Base-by-base conservation (phyloP, 2,888 invertebrate species). In the Neelides folsomi region DNA sequence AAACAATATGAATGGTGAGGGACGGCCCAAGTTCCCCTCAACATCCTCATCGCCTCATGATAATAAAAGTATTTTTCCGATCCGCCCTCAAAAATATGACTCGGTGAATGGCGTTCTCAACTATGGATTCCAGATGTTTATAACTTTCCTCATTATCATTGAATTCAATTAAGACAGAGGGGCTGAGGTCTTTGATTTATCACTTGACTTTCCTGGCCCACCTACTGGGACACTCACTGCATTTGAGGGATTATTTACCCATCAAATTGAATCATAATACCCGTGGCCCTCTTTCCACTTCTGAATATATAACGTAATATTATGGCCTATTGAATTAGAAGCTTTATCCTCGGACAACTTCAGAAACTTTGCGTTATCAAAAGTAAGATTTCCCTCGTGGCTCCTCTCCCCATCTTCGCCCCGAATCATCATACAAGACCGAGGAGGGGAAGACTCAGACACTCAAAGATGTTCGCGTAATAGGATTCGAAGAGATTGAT, bases 191-290 rank as follows among this genome's bases (percentile, higher is more conserved):
- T 51, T 52, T 52, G 51, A 52, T 52, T 52, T 52, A 52, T 52
- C 51, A 52, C 51, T 52, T 52, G 47, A 52, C 51, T 52, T 51
- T 52, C 47, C 47, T 52, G 40, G 18, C 42, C 46, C 46, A 12
- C 51, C 51, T 42, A 41, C 46, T 39, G 46, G 39, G 39, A 52
- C 39, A 51, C 36, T 36, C 41, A 52, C 51, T 47, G 42, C 51
- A 52, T 47, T 52, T 47, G 36, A 47, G 46, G 47, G 51, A 52
- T 52, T 52, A 52, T 52, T 52, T 52, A 27, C 51, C 46, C 51
- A 52, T 52, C 51, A 52, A 51, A 43, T 48, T 48, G 48, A 48
- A 48, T 49, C 49, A 43, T 49, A 49, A 40, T 45, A 34, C 35
- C 13, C 41, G 34, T 40, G 40, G 16, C 41, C 46, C 27, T 20